Base-by-base conservation (phyloP, 2,797 vertebrate genomes). In the Sebastiscus albofasciatus region DNA sequence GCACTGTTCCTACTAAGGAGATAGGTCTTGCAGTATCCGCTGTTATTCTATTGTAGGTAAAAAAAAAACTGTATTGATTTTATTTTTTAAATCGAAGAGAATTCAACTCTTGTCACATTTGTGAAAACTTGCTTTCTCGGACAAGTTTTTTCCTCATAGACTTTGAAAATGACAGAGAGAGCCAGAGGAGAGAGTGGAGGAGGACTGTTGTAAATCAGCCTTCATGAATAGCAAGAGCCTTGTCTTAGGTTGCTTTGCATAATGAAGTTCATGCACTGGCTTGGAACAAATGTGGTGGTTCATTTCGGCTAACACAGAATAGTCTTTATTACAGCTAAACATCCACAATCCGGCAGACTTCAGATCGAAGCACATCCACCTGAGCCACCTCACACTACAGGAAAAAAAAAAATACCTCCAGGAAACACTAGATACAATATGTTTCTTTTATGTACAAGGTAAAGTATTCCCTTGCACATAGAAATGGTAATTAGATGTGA, bases 401-500 rank as follows among this genome's bases (percentile, higher is more conserved):
- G 36, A 42, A 67, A 77, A 60, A 77, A 60, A 24, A 73, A 42
- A 58, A 70, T 59, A 18, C 52, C 22, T 61, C 8, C 6, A n/a
- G n/a, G 20, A 80, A 80, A 76, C 54, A 55, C 10, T 20, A 29
- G 12, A 74, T 67, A 24, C 34, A n/a, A 46, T 58, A 55, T 75
- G 8, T 10, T 27, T 14, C 6, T 11, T 67, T 49, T 49, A 13
- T 27, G 18, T 65, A 26, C 22, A 46, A 42, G 64, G 71, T 34
- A 67, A 72, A 56, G 18, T 13, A 31, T 64, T 73, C 79, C 10
- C 3, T 62, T 54, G 9, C 27, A 27, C 67, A 73, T 68, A 59
- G 60, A 68, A 73, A 68, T 82, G 18, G n/a, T 80, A 76, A 78
- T 88, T 73, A 77, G 52, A 78, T 78, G 24, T 49, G 22, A 36